Evolutionary conservation across 2,888 invertebrate genomes (phyloP).

Genomic region (Chorisops tibialis): DNA sequence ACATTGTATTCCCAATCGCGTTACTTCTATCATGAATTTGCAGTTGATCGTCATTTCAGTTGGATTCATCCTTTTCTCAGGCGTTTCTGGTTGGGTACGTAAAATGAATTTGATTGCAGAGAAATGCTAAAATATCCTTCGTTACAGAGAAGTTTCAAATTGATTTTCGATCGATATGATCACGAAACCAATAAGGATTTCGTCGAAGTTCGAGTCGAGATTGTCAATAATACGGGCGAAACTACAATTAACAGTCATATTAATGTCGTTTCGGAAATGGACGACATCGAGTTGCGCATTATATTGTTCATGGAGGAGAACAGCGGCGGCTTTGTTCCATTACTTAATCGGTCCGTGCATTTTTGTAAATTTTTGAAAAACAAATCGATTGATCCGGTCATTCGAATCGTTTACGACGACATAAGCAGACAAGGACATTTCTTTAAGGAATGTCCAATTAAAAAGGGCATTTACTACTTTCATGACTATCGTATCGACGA

Average conservation of each 20-base stretch:
- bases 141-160: slow-evolving; percentile 43
- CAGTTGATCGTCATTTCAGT: too few species aligned
- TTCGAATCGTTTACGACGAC: slow-evolving; percentile 41
- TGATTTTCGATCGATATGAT: slow-evolving; percentile 40
- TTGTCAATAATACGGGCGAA: slow-evolving; percentile 39
- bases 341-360: slow-evolving; percentile 38
- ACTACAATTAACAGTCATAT: slow-evolving; percentile 37
- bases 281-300: slow-evolving; percentile 39
- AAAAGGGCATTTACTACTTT: slow-evolving; percentile 40
- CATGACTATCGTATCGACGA: slow-evolving; percentile 43
- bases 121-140: background rate
- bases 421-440: slow-evolving; percentile 40
- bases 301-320: slow-evolving; percentile 38
- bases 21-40: too few species aligned
- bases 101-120: too few species aligned
- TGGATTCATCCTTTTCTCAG: background rate
- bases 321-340: slow-evolving; percentile 39
- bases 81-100: slow-evolving; percentile 42
- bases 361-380: slow-evolving; percentile 44
- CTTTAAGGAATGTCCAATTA: slow-evolving; percentile 43
- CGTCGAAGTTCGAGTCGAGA: slow-evolving; percentile 38
- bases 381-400: slow-evolving; percentile 39
- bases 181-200: slow-evolving; percentile 39
- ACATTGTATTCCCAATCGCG: background rate
- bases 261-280: slow-evolving; percentile 38